Base-by-base conservation (phyloP, 2,888 invertebrate genomes). In the Cecidostiba fungosa region DNA sequence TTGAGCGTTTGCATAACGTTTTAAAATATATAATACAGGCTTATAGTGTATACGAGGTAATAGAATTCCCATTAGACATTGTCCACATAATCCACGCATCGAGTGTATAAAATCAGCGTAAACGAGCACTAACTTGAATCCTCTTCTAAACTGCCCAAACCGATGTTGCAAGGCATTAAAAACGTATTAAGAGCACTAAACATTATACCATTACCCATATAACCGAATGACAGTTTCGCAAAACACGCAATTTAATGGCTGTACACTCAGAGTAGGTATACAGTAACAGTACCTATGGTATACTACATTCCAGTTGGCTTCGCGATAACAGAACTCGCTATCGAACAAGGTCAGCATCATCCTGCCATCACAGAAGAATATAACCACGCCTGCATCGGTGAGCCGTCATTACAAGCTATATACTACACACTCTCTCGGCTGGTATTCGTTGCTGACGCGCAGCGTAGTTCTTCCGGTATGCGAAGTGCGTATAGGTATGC, bases 301-400 rank as follows among this genome's bases (percentile, higher is more conserved):
- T 16, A 16, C 3, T 6, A 0, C 8, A n/a, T 23, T 59, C 23
- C 54, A 2, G 23, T n/a, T n/a, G n/a, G n/a, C 54, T 59, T n/a
- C 19, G 54, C 0, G 29, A 66, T 66, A 23, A 12, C n/a, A 23
- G 3, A 16, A 29, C 12, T 66, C 29, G 66, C 66, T 29, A 29
- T 29, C 23, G 66, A 66, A 66, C 26, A 66, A 66, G 66, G 66
- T 66, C 66, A 66, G 26, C 66, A 26, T 47, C 26, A 26, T 26
- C 73, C 76, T 29, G n/a, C n/a, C n/a, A n/a, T n/a, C n/a, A n/a
- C n/a, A n/a, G n/a, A n/a, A n/a, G n/a, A n/a, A n/a, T n/a, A n/a
- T n/a, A n/a, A 26, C 62, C 23, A 62, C 23, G 62, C n/a, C n/a
- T n/a, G 59, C 14, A 16, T n/a, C 6, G 19, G 16, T 23, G 8